Percentiles rank a stretch among this genome's conserved stretches.
Conservation (phyloP, 2,888 invertebrate genomes). For the Drosophila setosimentum region DNA sequence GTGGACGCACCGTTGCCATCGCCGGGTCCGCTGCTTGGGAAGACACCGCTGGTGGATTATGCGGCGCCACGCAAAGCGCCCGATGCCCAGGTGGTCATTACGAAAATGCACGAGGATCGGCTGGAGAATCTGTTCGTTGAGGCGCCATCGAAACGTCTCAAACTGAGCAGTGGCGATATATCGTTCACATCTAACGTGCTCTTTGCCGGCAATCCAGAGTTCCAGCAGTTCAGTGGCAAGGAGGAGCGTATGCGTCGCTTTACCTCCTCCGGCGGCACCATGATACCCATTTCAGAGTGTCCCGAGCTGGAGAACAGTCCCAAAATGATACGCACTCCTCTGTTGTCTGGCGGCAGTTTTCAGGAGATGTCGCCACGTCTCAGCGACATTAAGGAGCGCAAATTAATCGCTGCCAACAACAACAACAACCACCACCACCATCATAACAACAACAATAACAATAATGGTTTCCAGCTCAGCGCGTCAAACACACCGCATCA, state of each 20-base stretch:
- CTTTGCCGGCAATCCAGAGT: conserved; percentile 49
- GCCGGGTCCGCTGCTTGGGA: conserved; percentile 93
- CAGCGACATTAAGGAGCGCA: conserved; percentile 71
- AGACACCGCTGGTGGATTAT: conserved; percentile 92
- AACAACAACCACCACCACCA: background rate
- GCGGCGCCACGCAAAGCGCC: conserved; percentile 81
- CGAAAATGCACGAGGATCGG: conserved; percentile 84
- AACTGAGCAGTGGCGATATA: conserved; percentile 30
- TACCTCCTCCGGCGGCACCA: conserved; percentile 84
- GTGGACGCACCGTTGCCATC: conserved; percentile 90
- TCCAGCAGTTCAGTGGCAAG: conserved; percentile 80
- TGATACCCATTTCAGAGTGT: conserved; percentile 88
- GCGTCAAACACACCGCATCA: conserved; percentile 80
- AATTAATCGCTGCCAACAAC: conserved; percentile 21
- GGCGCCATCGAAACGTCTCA: conserved; percentile 64
- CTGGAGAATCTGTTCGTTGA: conserved; percentile 47
- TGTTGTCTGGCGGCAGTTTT: conserved; percentile 93
- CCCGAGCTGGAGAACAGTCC: conserved; percentile 89
- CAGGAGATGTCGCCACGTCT: conserved; percentile 85
- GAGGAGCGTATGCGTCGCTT: conserved; percentile 82
- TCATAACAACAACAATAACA: background rate
- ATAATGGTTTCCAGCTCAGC: conserved; percentile 54
- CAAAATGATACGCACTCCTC: conserved; percentile 92
- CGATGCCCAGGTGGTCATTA: conserved; percentile 82
- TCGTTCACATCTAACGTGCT: conserved; percentile 38